Evolutionary conservation across 2,888 invertebrate species (phyloP), one percentile per base, ranked within the genome.

Genomic region (Conops quadrifasciatus): DNA sequence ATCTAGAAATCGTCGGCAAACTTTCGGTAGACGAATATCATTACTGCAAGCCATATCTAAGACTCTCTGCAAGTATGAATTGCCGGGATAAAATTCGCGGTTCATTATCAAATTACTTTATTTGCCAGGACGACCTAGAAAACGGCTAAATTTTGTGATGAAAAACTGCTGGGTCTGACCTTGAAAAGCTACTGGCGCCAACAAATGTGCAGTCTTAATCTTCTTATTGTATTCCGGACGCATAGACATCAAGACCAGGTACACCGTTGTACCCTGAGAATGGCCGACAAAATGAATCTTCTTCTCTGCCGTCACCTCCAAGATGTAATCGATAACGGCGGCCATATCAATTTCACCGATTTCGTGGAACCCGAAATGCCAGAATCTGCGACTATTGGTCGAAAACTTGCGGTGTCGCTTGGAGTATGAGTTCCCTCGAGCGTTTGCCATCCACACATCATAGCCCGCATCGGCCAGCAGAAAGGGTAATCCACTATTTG

Each of bases 291-390:
- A 80, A 47, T 79, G 78, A 0, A 78, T 11, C 1, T 73, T 49
- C 7, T 69, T 13, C 7, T 73, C 66, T 49, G 73, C 74, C 0
- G 74, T 79, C 0, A 30, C 7, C 7, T 65, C 28, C 0, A 77
- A 67, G 15, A 78, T 72, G 53, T 75, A 77, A 67, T 79, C 79
- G 21, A 80, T 79, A 77, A 81, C 80, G 11, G 81, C 77, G 0
- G 84, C 77, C n/a, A 84, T 63, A 69, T 84, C 84, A 80, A 92
- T 90, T 58, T 90, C 84, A 1, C 92, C 95, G 87, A 95, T 93
- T 84, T 97, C 94, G 80, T 96, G 93, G 88, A 93, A 97, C 77
- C 94, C 94, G 47, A 77, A 78, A n/a, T 73, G 64, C 78, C 79
- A 78, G 69, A 77, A 79, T 11, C 47, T 15, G 7, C 73, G 73